Percentiles rank a stretch among this genome's conserved stretches.
These are phyloP conservation scores for Falco rusticolus DNA, from an alignment of 2,797 vertebrate genomes.

Conservation along the genomic window DNA sequence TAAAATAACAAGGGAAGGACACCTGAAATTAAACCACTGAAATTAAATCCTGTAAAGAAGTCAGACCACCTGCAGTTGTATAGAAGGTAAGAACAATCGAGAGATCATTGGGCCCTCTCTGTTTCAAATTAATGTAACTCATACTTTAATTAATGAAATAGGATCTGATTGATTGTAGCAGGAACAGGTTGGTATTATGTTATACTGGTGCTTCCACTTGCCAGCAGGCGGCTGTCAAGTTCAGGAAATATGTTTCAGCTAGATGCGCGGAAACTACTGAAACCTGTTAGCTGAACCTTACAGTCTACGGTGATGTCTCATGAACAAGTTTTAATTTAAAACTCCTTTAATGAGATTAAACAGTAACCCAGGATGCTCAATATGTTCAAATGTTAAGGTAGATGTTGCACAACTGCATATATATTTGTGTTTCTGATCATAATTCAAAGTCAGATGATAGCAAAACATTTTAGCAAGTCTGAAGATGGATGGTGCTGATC, in stretches of 20 bases:
- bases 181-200: background rate
- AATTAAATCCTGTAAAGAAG: background rate
- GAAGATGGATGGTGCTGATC: background rate
- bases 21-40: background rate
- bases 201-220: background rate
- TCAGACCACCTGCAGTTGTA: background rate
- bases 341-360: background rate
- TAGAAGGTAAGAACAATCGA: background rate
- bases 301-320: too few relatives aligned
- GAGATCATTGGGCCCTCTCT: background rate
- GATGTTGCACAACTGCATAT: background rate
- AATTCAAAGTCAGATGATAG: background rate
- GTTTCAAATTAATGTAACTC: background rate
- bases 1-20: background rate
- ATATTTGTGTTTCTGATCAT: background rate
- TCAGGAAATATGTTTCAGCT: background rate
- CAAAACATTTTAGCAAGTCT: background rate
- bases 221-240: slow-evolving; percentile 59
- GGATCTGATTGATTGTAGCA: background rate
- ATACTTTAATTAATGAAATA: background rate
- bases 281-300: background rate
- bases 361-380: background rate
- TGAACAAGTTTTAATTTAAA: background rate
- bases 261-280: rapidly evolving
- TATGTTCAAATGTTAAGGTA: background rate